phyloP scores from a whole-genome alignment of 2,113 vertebrate species.

The Malaclemys terrapin region DNA sequence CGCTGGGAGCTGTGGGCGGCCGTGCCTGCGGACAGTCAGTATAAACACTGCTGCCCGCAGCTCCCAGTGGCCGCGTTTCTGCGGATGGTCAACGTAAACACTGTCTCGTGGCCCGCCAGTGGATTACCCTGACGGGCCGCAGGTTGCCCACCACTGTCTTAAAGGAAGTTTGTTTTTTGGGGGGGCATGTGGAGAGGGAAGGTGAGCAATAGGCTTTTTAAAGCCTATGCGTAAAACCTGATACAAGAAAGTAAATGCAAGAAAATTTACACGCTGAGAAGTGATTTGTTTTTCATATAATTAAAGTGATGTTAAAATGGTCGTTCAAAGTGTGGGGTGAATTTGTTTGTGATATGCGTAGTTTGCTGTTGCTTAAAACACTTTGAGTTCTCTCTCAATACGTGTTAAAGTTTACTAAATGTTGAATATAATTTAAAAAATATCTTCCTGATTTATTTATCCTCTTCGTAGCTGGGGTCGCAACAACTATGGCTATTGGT shows the following conservation, averaged over 20 bases:
- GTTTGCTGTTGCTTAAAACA: constrained; percentile 36
- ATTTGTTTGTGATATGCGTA: neutral
- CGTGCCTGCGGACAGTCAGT: too few species aligned
- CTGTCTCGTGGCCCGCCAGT: too few species aligned
- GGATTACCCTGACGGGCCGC: too few species aligned
- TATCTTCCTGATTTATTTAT: neutral
- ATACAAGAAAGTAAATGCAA: neutral
- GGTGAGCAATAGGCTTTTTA: neutral
- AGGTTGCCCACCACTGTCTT: too few species aligned
- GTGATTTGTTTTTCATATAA: neutral
- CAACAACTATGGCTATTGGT: neutral
- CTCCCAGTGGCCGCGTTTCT: too few species aligned
- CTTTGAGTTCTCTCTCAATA: neutral
- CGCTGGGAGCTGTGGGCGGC: too few species aligned
- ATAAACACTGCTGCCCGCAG: too few species aligned
- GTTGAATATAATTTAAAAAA: constrained; percentile 13
- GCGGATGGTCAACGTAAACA: too few species aligned
- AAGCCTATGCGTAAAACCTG: neutral
- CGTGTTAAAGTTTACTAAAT: constrained; percentile 47
- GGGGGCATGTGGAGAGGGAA: neutral
- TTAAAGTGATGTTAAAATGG: constrained; percentile 8
- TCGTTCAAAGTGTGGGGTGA: constrained; percentile 29
- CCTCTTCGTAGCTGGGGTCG: neutral
- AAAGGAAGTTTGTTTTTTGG: neutral
- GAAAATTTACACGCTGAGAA: neutral